Base-by-base conservation (phyloP, 1,140 invertebrate species). In the Pogonomyrmex californicus region DNA sequence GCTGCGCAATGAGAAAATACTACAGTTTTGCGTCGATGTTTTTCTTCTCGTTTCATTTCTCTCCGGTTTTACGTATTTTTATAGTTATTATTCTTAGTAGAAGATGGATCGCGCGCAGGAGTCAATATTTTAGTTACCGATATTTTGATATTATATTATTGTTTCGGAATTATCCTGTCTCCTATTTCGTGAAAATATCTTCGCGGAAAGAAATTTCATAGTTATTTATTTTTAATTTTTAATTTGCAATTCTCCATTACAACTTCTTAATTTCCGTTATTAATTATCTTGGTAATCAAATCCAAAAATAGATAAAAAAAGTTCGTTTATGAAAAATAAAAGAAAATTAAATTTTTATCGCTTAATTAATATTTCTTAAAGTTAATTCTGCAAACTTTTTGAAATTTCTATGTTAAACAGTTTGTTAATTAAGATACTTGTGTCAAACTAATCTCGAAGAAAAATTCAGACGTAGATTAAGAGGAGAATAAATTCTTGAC, bases 341-440 rank as follows among this genome's bases (percentile, higher is more conserved):
- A 41, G 63, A 47, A 70, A 66, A 62, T 30, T 62, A 33, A 33
- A 81, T 70, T 33, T 81, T 44, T 81, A 41, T 70, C 23, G 14
- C 23, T 70, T 81, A 68, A 81, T 56, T 81, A 81, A 68, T 79
- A 54, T 63, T 33, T 56, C 30, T 33, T 63, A 33, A 63, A 78
- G 41, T 60, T 54, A 47, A 60, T 23, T 54, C 23, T 12, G 58
- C 14, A 7, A 44, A 81, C 38, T 70, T 36, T 17, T 47, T 62
- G 6, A 36, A 77, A 62, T 30, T 70, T 79, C 23, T 12, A 73
- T 23, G 2, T 58, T 47, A 73, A 44, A 30, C 17, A 60, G 14
- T 30, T 73, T 30, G 30, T 10, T 73, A 70, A 73, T 47, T 73
- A 49, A 83, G 23, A 1, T 30, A 47, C 33, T 47, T 0, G 44